Evolutionary conservation across 1,140 invertebrate species (phyloP), one percentile per base, ranked within the genome.

Genomic region (Diploscapter pachys): DNA sequence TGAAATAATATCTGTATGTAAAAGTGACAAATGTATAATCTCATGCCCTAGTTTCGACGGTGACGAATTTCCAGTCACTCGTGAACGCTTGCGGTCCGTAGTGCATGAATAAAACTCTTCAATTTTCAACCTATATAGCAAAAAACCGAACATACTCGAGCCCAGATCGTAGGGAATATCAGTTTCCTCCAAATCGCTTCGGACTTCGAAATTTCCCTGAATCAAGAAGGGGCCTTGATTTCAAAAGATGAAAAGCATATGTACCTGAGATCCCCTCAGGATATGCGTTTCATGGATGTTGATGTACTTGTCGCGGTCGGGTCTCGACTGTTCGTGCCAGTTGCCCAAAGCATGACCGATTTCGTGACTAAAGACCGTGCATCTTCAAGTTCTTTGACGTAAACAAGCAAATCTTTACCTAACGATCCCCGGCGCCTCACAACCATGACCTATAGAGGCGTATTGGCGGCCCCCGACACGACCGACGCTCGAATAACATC

Each of bases 371-470:
- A 79, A 56, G 11, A 69, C 1, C 9, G 31, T 48, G 63, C 31
- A 8, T 13, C n/a, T 65, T 11, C 8, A 13, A 49, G 31, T 65
- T 9, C n/a, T 65, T 65, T 48, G n/a, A 2, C 9, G 9, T 1
- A 48, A 9, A 65, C 50, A 11, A 11, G 63, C 8, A 2, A 48
- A 8, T 11, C 50, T 65, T 11, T 65, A 11, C n/a, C 56, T 50
- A 31, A 51, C 66, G 5, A 54, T 49, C 56, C 13, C 56, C 63
- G 63, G 48, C 67, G 81, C 83, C 57, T 84, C 82, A 67, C 82
- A 84, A 8, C 82, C 82, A 65, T 70, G 71, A n/a, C 84, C 82
- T 65, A 84, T 85, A 4, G 82, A 84, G 53, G 84, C 77, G 55
- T 83, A 80, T 63, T 84, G 82, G 66, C 61, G 75, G 8, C 82